Evolutionary conservation across 2,113 vertebrate genomes (phyloP), one percentile per base, ranked within the genome.

Genomic region (Prinia subflava): DNA sequence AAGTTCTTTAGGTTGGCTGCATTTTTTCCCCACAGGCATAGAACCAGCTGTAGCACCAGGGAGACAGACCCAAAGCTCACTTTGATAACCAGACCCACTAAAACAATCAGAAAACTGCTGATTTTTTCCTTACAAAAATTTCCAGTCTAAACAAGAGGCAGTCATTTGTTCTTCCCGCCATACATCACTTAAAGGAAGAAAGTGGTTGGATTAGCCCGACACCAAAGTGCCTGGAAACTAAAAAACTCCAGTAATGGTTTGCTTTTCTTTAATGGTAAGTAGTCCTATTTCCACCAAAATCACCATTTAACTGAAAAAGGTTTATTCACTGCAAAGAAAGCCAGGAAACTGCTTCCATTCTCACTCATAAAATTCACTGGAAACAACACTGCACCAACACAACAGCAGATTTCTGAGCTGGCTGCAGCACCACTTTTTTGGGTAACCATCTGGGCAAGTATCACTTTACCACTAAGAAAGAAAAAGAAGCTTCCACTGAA

Each of bases 81-180:
- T 68, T 60, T 0, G 0, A 53, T 41, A 49, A 64, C 12, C 4
- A 1, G 47, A 55, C 7, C 5, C 49, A 49, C 25, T 49, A 60
- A 82, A 83, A 63, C 21, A 76, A 79, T 27, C 9, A 50, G 25
- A 16, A 85, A 73, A n/a, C 4, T 31, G 20, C 8, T 1, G 2
- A 20, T 30, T 49, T 63, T 65, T 87, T 55, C 31, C 28, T 81
- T 64, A 17, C 13, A 39, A 81, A 33, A 9, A 57, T 25, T 44
- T 60, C 25, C 17, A 30, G 10, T 53, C 59, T 69, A 69, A 35
- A 56, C 27, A 78, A 87, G 39, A 68, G n/a, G 42, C 31, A 53
- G 27, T 6, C 3, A 1, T 56, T 75, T 56, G 23, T 19, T 86
- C 42, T 73, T 87, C 63, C 22, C 2, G 3, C 25, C 35, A 52